Percentiles rank a stretch among this genome's conserved stretches.
phyloP scores from a whole-genome alignment of 2,113 vertebrate genomes.

The Chionodraco myersi region DNA sequence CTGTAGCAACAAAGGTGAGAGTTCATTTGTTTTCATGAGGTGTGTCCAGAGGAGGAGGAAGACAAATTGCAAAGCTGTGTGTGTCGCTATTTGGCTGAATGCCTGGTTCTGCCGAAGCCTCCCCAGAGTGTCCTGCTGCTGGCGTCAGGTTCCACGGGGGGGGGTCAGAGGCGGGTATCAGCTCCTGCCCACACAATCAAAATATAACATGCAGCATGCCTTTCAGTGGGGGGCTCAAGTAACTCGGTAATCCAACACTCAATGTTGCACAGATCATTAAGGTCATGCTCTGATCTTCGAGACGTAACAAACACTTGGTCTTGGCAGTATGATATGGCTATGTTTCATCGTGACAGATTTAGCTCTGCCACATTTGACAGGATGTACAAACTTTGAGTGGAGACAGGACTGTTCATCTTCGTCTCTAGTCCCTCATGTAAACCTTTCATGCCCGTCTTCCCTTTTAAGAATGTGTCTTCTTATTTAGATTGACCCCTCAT shows the following conservation, averaged over 20 bases:
- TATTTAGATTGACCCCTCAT: conserved; percentile 49
- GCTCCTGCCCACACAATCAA: conserved; percentile 78
- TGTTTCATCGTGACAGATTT: conserved; percentile 56
- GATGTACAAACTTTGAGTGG: conserved; percentile 50
- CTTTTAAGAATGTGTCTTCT: conserved; percentile 32
- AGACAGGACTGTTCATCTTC: conserved; percentile 49
- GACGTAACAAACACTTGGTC: conserved; percentile 63
- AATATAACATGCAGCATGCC: conserved; percentile 73
- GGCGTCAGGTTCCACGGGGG: conserved; percentile 69
- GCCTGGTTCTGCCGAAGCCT: conserved; percentile 67
- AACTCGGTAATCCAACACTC: conserved; percentile 64
- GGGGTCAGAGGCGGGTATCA: conserved; percentile 67
- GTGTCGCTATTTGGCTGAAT: conserved; percentile 74
- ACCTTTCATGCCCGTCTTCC: conserved; percentile 53
- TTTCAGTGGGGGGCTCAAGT: conserved; percentile 62
- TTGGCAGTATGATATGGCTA: conserved; percentile 20
- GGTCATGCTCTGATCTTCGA: conserved; percentile 69
- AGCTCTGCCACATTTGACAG: conserved; percentile 49
- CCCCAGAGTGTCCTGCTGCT: conserved; percentile 69
- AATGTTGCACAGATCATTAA: conserved; percentile 66
- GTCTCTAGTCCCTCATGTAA: conserved; percentile 6
- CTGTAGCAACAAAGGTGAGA: conserved; percentile 76
- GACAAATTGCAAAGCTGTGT: conserved; percentile 75
- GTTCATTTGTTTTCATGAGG: conserved; percentile 80
- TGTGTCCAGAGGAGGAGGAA: conserved; percentile 74